Percentiles rank a stretch among this genome's conserved stretches.
Conservation (phyloP, 2,888 invertebrate genomes). For the Limnephilus marmoratus region DNA sequence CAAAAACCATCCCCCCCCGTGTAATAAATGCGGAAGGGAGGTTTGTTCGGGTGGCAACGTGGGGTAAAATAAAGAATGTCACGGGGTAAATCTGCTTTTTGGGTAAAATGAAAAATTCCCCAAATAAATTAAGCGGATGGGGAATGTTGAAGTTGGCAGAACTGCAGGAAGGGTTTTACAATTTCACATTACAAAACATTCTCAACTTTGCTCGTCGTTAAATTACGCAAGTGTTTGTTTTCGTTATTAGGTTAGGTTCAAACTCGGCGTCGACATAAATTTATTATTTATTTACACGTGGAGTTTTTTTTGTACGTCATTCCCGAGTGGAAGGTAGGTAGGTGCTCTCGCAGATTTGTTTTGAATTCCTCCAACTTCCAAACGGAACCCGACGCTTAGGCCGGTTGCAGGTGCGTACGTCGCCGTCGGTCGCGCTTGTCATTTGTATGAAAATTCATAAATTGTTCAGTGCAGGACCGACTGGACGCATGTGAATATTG, state of each 20-base stretch:
- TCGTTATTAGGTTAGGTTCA: not conserved
- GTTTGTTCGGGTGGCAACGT: not conserved
- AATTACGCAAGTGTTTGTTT: not conserved
- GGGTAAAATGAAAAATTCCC: slow-evolving; percentile 47
- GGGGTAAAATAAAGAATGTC: slow-evolving; percentile 39
- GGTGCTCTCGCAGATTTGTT: no score
- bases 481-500: no score
- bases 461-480: no score
- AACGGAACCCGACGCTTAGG: no score
- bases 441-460: no score
- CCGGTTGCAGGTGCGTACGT: no score
- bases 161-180: not conserved
- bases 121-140: slow-evolving; percentile 16
- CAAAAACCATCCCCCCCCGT: not conserved
- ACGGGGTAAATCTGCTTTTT: slow-evolving; percentile 26
- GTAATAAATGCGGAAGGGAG: not conserved
- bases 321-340: not conserved
- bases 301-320: not conserved
- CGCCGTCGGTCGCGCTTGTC: no score
- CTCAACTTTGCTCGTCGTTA: not conserved
- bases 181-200: slow-evolving; percentile 2
- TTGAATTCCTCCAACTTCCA: no score
- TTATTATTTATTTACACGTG: not conserved
- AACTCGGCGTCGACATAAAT: not conserved
- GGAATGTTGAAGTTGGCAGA: not conserved